phyloP scores from a whole-genome alignment of 2,888 invertebrate genomes.

The Drosophila falleni region DNA sequence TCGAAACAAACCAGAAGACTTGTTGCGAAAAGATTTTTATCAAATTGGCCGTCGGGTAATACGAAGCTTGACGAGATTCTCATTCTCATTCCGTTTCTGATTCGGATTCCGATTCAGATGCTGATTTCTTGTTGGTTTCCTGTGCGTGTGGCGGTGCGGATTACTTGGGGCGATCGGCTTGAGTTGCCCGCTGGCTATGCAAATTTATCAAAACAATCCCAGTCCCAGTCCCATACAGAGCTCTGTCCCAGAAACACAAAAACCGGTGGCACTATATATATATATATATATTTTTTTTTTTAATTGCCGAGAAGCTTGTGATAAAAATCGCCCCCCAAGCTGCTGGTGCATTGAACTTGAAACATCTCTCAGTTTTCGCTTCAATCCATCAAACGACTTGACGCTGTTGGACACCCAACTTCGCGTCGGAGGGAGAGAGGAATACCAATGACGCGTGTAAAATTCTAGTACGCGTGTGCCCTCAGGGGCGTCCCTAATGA shows the following conservation, averaged over 20 bases:
- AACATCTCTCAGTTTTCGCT: slow-evolving; percentile 50
- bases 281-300: slow-evolving; percentile 19
- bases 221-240: slow-evolving; percentile 31
- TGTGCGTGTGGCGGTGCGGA: slow-evolving; percentile 60
- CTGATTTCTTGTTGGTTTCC: slow-evolving; percentile 67
- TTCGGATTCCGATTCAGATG: slow-evolving; percentile 45
- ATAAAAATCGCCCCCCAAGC: slow-evolving; percentile 45
- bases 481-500: slow-evolving; percentile 55
- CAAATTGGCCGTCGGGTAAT: slow-evolving; percentile 64
- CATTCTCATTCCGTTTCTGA: slow-evolving; percentile 30
- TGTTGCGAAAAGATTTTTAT: slow-evolving; percentile 69
- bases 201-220: slow-evolving; percentile 62
- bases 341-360: slow-evolving; percentile 69
- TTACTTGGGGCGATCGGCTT: slow-evolving; percentile 53
- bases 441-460: slow-evolving; percentile 60
- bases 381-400: slow-evolving; percentile 55
- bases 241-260: slow-evolving; percentile 72
- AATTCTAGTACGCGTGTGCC: slow-evolving; percentile 51
- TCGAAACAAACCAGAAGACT: slow-evolving; percentile 40
- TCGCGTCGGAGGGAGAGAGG: background rate
- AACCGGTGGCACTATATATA: slow-evolving; percentile 68
- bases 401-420: background rate
- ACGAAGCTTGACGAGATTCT: slow-evolving; percentile 56
- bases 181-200: slow-evolving; percentile 61
- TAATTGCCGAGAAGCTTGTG: slow-evolving; percentile 28